Evolutionary conservation across 2,888 invertebrate genomes (phyloP).

Genomic region (Leucozona laternaria): DNA sequence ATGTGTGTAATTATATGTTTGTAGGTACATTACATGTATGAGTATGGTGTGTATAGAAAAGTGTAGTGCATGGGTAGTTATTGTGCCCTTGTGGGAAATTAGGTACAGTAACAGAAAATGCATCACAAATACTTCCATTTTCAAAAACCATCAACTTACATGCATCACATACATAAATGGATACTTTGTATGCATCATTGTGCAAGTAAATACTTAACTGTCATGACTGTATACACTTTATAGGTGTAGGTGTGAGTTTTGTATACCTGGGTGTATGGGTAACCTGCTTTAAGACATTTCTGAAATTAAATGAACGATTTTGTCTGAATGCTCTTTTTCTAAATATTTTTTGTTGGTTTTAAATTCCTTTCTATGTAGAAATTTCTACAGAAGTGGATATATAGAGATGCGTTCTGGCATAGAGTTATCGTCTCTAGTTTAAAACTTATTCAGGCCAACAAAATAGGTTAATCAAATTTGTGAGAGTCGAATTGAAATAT

Average conservation of each 20-base stretch:
- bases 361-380: background rate
- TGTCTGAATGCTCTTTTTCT: slow-evolving; percentile 22
- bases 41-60: background rate
- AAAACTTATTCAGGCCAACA: slow-evolving; percentile 21
- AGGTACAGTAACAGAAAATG: slow-evolving; percentile 9
- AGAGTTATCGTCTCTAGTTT: background rate
- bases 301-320: slow-evolving; percentile 20
- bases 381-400: background rate
- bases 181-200: background rate
- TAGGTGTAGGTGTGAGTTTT: background rate
- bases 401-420: slow-evolving; percentile 6
- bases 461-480: slow-evolving; percentile 42
- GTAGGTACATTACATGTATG: background rate
- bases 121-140: background rate
- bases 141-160: background rate
- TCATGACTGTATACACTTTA: background rate
- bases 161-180: background rate
- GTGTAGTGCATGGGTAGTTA: background rate
- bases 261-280: background rate
- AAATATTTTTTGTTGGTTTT: slow-evolving; percentile 2
- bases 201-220: background rate
- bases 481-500: slow-evolving; percentile 9
- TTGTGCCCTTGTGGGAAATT: slow-evolving; percentile 7
- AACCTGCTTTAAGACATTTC: background rate
- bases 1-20: slow-evolving; percentile 12